Percentiles rank a stretch among this genome's conserved stretches.
Evolutionary conservation across 2,113 vertebrate genomes (phyloP).

Genomic region (Cyanoramphus novaezelandiae): DNA sequence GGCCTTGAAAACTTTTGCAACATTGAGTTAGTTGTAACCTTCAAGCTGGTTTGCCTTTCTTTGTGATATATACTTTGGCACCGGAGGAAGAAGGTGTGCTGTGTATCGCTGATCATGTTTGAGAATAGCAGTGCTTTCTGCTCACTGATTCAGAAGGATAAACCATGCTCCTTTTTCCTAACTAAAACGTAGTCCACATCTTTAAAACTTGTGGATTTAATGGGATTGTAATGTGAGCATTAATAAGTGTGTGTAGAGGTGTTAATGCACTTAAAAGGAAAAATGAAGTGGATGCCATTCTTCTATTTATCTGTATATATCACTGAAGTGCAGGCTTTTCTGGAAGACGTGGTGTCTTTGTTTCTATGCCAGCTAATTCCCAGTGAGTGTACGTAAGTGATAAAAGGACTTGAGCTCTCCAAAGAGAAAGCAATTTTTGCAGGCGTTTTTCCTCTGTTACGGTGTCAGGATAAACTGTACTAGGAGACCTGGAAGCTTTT

Average conservation of each 20-base stretch:
- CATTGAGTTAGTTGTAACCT: rapidly evolving
- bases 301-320: not conserved
- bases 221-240: not conserved
- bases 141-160: not conserved
- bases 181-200: not conserved
- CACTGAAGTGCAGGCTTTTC: not conserved
- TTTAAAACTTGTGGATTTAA: not conserved
- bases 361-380: not conserved
- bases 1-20: not conserved
- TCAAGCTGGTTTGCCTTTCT: not conserved
- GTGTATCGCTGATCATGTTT: not conserved
- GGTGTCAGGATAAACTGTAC: not conserved
- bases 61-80: not conserved
- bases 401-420: not conserved
- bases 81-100: not conserved
- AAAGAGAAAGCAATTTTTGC: not conserved
- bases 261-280: not conserved
- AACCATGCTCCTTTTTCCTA: not conserved
- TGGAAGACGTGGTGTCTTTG: not conserved
- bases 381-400: not conserved
- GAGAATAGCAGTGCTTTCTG: not conserved
- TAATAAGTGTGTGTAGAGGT: not conserved
- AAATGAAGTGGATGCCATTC: not conserved
- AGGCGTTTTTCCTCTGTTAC: not conserved
- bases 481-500: not conserved